Evolutionary conservation across 2,888 invertebrate species (phyloP).

Genomic region (Acanthopleura granulata): DNA sequence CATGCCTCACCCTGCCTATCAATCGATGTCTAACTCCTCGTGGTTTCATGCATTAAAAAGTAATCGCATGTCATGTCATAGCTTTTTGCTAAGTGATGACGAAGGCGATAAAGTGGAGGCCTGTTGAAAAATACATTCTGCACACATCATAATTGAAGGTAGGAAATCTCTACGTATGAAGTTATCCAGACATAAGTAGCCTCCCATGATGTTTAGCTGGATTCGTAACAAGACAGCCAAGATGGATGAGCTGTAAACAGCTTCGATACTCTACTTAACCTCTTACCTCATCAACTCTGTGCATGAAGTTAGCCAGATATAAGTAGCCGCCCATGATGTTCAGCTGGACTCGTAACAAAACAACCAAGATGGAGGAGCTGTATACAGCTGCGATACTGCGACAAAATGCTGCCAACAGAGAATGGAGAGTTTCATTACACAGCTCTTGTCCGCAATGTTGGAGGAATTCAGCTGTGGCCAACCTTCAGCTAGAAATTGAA

Average conservation of each 20-base stretch:
- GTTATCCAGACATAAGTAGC: background rate
- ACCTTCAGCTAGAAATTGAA: too few species aligned
- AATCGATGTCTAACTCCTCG: too few species aligned
- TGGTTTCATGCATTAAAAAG: too few species aligned
- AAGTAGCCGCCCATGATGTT: conserved; percentile 91
- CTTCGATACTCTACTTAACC: background rate
- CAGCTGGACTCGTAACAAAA: conserved; percentile 86
- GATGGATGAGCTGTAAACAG: background rate
- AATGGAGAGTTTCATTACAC: background rate
- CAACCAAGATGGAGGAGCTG: conserved; percentile 84
- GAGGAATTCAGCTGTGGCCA: too few species aligned
- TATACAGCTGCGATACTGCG: conserved; percentile 75
- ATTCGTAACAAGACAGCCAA: background rate
- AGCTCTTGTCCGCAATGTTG: background rate
- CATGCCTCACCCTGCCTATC: too few species aligned
- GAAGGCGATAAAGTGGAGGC: too few species aligned
- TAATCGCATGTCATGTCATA: too few species aligned
- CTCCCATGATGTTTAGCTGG: background rate
- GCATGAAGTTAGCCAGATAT: conserved; percentile 74
- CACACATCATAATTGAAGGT: too few species aligned
- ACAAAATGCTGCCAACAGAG: background rate
- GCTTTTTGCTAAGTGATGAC: too few species aligned
- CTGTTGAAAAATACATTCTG: too few species aligned
- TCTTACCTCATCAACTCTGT: background rate
- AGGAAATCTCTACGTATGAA: background rate